These are phyloP conservation scores for Drosophila sturtevanti DNA, from an alignment of 1,140 invertebrate species.

Conservation along the genomic window DNA sequence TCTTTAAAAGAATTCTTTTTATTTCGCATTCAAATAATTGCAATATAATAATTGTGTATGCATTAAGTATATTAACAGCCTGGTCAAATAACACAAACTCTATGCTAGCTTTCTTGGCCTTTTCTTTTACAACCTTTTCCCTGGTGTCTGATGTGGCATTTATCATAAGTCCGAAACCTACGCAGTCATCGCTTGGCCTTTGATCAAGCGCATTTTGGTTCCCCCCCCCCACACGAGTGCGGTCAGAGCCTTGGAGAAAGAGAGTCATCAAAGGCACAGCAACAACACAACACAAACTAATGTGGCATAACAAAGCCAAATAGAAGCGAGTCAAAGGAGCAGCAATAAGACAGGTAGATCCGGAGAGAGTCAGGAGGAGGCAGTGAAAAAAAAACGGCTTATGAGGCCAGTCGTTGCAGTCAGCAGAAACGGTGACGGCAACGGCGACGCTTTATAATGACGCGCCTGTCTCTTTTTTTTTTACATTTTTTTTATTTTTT, in stretches of 20 bases:
- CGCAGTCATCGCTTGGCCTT: conserved; percentile 64
- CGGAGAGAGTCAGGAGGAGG: neutral
- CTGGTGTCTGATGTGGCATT: conserved; percentile 23
- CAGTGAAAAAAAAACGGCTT: conserved; percentile 20
- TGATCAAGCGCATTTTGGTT: conserved; percentile 56
- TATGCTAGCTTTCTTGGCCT: neutral
- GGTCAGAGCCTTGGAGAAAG: conserved; percentile 41
- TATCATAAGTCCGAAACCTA: conserved; percentile 55
- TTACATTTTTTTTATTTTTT: conserved; percentile 26
- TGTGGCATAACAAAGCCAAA: conserved; percentile 68
- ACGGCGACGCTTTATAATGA: conserved; percentile 62
- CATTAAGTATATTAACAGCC: neutral
- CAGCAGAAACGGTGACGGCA: conserved; percentile 9
- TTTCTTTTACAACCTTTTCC: neutral
- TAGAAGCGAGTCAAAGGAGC: conserved; percentile 51
- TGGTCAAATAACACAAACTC: neutral
- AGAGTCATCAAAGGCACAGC: conserved; percentile 66
- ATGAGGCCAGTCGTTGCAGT: conserved; percentile 29
- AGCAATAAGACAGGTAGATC: conserved; percentile 32
- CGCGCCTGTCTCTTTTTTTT: conserved; percentile 53
- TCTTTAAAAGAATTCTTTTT: neutral
- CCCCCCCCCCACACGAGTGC: neutral
- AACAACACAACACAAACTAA: conserved; percentile 42
- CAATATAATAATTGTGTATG: neutral
- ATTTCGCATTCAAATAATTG: neutral